Percentiles rank a stretch among this genome's conserved stretches.
These are phyloP conservation scores for Chironomus riparius DNA, from an alignment of 2,888 invertebrate species.

Conservation along the genomic window DNA sequence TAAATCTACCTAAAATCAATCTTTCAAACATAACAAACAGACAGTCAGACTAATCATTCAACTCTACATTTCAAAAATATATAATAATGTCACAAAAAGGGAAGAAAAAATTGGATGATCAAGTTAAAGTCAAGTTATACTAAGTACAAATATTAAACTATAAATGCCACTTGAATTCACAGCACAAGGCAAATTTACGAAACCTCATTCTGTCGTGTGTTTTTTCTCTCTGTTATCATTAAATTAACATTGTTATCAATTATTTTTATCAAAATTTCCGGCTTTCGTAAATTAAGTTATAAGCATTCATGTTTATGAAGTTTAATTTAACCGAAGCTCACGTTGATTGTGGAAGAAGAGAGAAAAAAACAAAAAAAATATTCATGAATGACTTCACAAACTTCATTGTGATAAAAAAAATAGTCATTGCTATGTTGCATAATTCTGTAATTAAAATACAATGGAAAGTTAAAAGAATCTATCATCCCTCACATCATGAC, in stretches of 20 bases:
- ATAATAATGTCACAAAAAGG: too few species aligned
- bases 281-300: constrained; percentile 10
- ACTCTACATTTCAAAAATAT: too few species aligned
- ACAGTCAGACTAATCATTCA: too few species aligned
- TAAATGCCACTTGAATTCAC: neutral
- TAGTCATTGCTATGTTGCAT: neutral
- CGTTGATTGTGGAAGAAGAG: too few species aligned
- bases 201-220: constrained; percentile 1
- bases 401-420: neutral
- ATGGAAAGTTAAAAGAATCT: neutral
- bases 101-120: neutral
- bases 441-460: neutral
- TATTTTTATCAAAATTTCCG: constrained; percentile 23
- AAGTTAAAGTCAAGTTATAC: neutral
- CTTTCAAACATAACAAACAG: too few species aligned
- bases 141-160: neutral
- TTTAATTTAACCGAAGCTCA: neutral
- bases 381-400: neutral
- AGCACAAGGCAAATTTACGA: constrained; percentile 6
- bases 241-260: constrained; percentile 21
- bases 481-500: neutral
- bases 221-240: neutral
- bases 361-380: too few species aligned
- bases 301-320: neutral
- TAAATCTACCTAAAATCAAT: too few species aligned